phyloP scores from a whole-genome alignment of 2,888 invertebrate species.

The Lycocerus yunnanus region DNA sequence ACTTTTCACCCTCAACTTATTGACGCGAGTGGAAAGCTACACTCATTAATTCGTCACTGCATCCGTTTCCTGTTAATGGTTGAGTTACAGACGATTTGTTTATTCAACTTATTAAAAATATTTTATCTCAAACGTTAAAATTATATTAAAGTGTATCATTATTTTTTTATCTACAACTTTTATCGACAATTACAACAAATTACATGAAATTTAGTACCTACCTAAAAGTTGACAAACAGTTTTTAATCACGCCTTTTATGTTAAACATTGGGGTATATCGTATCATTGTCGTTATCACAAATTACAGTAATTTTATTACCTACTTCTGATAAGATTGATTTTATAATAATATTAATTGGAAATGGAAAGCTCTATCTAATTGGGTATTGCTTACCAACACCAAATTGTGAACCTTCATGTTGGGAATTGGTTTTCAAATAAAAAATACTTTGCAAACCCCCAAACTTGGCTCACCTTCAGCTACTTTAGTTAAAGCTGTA shows the following conservation, averaged over 20 bases:
- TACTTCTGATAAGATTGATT: not conserved
- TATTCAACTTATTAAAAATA: not conserved
- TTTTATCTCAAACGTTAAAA: not conserved
- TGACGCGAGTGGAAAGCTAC: not conserved
- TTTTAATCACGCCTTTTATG: not conserved
- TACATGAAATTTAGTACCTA: not conserved
- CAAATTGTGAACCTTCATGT: not conserved
- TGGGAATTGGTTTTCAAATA: not conserved
- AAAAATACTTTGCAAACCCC: not conserved
- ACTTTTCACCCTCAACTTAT: not conserved
- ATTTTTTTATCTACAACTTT: not conserved
- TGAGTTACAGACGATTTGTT: not conserved
- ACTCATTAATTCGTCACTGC: conserved; percentile 1
- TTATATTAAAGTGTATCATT: not conserved
- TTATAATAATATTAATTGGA: not conserved
- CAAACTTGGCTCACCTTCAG: not conserved
- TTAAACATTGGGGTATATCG: not conserved
- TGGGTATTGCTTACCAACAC: not conserved
- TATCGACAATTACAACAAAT: not conserved
- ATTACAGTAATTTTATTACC: not conserved
- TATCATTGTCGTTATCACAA: not conserved
- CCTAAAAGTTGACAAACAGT: not conserved
- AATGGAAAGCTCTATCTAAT: not conserved
- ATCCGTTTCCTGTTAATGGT: conserved; percentile 1
- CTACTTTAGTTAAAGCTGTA: not conserved